These are phyloP conservation scores for Byasa hedistus DNA, from an alignment of 2,888 invertebrate genomes.

Conservation along the genomic window DNA sequence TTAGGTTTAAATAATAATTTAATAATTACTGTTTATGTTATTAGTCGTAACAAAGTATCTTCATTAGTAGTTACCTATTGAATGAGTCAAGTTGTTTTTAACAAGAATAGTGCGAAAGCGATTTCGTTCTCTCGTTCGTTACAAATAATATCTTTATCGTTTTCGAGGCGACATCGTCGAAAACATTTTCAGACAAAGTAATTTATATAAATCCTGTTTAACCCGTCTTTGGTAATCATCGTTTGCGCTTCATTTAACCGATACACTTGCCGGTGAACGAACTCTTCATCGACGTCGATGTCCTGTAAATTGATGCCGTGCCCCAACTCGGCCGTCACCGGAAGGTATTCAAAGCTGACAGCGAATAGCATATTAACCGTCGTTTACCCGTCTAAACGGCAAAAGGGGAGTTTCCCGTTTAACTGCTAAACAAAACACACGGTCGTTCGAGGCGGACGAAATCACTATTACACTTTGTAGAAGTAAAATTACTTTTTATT, in stretches of 20 bases:
- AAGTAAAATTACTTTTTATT: slow-evolving; percentile 16
- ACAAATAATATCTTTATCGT: background rate
- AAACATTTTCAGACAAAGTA: background rate
- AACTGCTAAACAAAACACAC: slow-evolving; percentile 32
- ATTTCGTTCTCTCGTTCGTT: background rate
- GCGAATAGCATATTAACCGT: slow-evolving; percentile 17
- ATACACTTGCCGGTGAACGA: slow-evolving; percentile 40
- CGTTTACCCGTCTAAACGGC: slow-evolving; percentile 21
- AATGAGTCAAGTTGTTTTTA: background rate
- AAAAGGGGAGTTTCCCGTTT: slow-evolving; percentile 28
- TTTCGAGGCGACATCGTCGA: background rate
- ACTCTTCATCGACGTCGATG: slow-evolving; percentile 44
- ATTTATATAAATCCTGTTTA: background rate
- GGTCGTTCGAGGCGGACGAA: slow-evolving; percentile 35
- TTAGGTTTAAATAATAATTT: too few relatives aligned
- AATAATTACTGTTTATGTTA: background rate
- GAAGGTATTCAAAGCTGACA: slow-evolving; percentile 41
- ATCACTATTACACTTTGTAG: slow-evolving; percentile 18
- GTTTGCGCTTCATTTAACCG: slow-evolving; percentile 4
- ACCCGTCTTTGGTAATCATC: slow-evolving; percentile 10
- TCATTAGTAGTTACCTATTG: background rate
- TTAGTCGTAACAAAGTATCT: background rate
- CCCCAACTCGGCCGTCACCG: slow-evolving; percentile 38
- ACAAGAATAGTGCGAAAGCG: background rate
- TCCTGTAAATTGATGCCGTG: slow-evolving; percentile 46